A percentile compares a stretch with the other conserved stretches of the same genome.
These are phyloP conservation scores for Sturnus vulgaris DNA, from an alignment of 2,113 vertebrate species.

Conservation along the genomic window DNA sequence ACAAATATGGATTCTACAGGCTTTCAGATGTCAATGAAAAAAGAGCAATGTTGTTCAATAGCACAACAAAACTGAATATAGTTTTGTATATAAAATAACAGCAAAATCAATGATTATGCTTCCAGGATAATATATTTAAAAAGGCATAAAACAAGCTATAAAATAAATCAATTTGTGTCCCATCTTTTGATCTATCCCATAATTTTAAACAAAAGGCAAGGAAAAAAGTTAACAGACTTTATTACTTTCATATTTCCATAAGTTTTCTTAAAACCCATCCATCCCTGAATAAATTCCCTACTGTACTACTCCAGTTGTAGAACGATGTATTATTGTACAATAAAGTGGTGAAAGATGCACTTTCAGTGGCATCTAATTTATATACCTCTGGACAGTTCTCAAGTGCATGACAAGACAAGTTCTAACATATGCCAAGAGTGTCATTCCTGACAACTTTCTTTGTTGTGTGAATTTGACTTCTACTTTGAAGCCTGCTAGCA, in stretches of 20 bases:
- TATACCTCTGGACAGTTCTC: background rate
- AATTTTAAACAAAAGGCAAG: background rate
- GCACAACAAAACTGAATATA: background rate
- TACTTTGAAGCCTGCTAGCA: background rate
- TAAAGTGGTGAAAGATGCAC: background rate
- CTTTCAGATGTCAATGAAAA: background rate
- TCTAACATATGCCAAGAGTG: background rate
- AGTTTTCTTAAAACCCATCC: background rate
- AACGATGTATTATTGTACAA: background rate
- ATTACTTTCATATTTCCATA: background rate
- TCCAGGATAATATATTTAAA: background rate
- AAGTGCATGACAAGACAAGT: background rate
- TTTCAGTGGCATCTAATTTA: background rate
- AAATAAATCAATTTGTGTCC: background rate
- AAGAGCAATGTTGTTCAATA: background rate
- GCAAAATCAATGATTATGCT: background rate
- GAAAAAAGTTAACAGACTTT: background rate
- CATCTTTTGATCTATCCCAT: background rate
- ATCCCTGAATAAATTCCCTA: background rate
- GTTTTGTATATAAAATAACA: background rate
- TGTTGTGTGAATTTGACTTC: background rate
- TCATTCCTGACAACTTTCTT: background rate
- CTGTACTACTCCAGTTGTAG: background rate
- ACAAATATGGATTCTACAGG: background rate
- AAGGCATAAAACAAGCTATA: background rate